Conservation (phyloP, 2,113 vertebrate species). For the Hoplias malabaricus region DNA sequence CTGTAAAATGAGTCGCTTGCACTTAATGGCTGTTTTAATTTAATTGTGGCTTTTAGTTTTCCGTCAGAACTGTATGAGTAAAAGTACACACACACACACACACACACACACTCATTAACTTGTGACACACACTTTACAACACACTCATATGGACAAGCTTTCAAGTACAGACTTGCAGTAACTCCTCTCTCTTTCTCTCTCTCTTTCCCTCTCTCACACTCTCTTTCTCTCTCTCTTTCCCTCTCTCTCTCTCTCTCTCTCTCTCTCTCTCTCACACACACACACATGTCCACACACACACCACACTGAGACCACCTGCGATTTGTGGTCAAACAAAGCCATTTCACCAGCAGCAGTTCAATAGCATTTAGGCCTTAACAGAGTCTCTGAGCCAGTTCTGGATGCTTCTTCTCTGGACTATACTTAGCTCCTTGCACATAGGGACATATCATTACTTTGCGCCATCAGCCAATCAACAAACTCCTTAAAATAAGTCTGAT, state of each 20-base stretch:
- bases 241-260: not conserved
- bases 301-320: conserved; percentile 20
- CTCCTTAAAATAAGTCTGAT: not conserved
- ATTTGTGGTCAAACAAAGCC: conserved; percentile 32
- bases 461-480: not conserved
- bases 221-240: not conserved
- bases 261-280: not conserved
- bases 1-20: too few species aligned
- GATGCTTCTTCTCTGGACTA: not conserved
- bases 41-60: too few species aligned
- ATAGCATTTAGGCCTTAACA: not conserved
- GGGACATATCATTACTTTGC: not conserved
- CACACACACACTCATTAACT: not conserved
- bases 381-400: not conserved
- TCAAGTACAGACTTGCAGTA: not conserved
- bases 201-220: not conserved
- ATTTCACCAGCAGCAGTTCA: not conserved
- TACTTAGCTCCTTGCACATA: not conserved
- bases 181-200: not conserved
- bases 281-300: not conserved
- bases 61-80: too few species aligned
- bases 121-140: not conserved
- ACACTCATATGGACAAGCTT: not conserved
- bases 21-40: too few species aligned
- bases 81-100: too few species aligned